Evolutionary conservation across 2,888 invertebrate genomes (phyloP), one percentile per base, ranked within the genome.

Genomic region (Lasioglossum oenotherae): DNA sequence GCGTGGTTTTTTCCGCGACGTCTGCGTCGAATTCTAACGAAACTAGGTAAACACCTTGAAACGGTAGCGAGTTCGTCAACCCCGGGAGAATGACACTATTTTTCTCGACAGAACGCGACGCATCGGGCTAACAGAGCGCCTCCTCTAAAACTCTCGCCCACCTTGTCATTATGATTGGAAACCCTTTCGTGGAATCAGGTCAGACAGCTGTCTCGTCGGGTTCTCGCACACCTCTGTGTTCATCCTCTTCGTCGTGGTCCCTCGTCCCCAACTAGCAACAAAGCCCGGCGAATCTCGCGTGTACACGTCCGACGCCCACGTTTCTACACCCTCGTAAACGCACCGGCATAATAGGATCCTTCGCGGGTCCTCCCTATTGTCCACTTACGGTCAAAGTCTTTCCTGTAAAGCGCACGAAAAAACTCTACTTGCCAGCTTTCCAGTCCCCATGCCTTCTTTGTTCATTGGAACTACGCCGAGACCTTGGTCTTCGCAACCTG

Each of bases 371-470:
- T 80, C 73, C 87, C 64, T 87, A 83, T 92, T 91, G 91, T 90
- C 91, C 89, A 91, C 91, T 92, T 91, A 92, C 82, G 89, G 88
- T 85, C 89, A 85, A 83, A 86, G 85, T 82, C 82, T 86, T 67
- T 69, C 67, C 46, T 49, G 74, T 44, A 49, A 69, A 78, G 16
- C 57, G 41, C 31, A 35, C 53, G 31, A 53, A 31, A 38, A 35
- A 75, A 41, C n/a, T 35, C 23, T 27, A 5, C 57, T 31, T 31
- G 31, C n/a, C 23, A 19, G 31, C 23, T 31, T 16, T 27, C 31
- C 64, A n/a, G 12, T 16, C 19, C 2, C 27, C 46, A 69, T 27
- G 4, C 75, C 41, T 46, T 67, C 46, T 27, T 74, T 23, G 38
- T 35, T 80, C 41, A 71, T 71, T 41, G 41, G 14, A 49, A 41